A percentile compares a stretch with the other conserved stretches of the same genome.
These are phyloP conservation scores for Thunnus albacares DNA, from an alignment of 2,797 vertebrate genomes.

Conservation along the genomic window DNA sequence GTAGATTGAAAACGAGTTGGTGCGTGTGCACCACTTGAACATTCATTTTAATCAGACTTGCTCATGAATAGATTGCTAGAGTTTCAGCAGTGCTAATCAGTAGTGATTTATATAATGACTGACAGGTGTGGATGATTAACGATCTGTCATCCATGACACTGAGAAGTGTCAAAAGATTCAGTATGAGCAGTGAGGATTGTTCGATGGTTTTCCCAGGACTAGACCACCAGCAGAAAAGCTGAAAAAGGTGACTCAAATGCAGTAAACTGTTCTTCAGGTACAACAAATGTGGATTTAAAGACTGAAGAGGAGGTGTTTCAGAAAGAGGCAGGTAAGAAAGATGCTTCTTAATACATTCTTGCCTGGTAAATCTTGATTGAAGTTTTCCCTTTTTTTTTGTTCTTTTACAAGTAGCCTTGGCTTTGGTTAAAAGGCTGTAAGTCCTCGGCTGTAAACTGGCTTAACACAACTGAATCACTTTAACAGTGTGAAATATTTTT, in stretches of 20 bases:
- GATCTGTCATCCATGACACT: constrained; percentile 17
- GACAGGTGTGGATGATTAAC: constrained; percentile 46
- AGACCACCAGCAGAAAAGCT: not conserved
- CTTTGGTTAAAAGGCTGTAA: not conserved
- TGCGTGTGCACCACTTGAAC: not conserved
- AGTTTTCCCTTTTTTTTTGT: not conserved
- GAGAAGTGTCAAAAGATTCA: constrained; percentile 16
- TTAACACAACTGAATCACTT: not conserved
- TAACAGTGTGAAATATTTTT: not conserved
- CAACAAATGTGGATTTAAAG: not conserved
- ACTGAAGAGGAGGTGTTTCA: not conserved
- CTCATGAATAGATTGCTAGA: not conserved
- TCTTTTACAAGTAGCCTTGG: not conserved
- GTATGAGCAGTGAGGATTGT: not conserved
- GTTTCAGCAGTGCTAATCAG: constrained; percentile 27
- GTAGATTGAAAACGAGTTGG: not conserved
- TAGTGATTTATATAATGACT: constrained; percentile 26
- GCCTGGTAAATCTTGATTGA: not conserved
- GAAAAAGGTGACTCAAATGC: constrained; percentile 6
- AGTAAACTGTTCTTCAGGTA: not conserved
- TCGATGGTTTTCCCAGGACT: not conserved
- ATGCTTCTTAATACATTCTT: not conserved
- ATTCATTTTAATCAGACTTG: not conserved
- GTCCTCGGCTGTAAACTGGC: not conserved
- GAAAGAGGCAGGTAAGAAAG: not conserved